Evolutionary conservation across 2,113 vertebrate species (phyloP), one percentile per base, ranked within the genome.

Genomic region (Cinclus cinclus): DNA sequence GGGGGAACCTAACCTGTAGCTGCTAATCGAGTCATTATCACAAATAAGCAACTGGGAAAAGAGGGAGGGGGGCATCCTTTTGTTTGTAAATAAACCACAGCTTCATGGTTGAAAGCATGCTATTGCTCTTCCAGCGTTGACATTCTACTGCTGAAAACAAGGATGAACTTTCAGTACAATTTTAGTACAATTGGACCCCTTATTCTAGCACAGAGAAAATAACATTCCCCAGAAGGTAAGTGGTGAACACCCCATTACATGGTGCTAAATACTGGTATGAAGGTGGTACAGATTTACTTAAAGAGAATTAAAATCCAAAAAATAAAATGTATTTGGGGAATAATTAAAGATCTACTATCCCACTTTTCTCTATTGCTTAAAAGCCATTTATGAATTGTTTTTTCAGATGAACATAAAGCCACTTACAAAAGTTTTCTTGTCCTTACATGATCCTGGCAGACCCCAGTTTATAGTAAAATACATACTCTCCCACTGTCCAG

Each of bases 81-180:
- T 75, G 55, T 94, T 84, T 95, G 95, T 96, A 96, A 96, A 96
- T 97, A 96, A 90, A 90, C 90, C 96, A 65, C 91, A 94, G 89
- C 95, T 91, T 94, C 82, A 78, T 90, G 83, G 74, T 97, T 11
- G 21, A 95, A 94, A 93, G 92, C 81, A 83, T 94, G 94, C 71
- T 94, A 89, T 94, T 91, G 94, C 88, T 93, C 49, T 87, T 96
- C 69, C 92, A 85, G 67, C 69, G 0, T 24, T 79, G 83, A 83
- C 0, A 2, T 89, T 90, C 70, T 92, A 18, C 63, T 0, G 13
- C 90, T 86, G 89, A 95, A 92, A 96, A 81, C 83, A 56, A 83
- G 77, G 46, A 86, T 79, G 79, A 90, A 80, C 76, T 86, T 87
- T 81, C 22, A 74, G 77, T 90, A 56, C 78, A 87, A 56, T 80